Evolutionary conservation across 2,888 invertebrate species (phyloP).

Genomic region (Myopa testacea): DNA sequence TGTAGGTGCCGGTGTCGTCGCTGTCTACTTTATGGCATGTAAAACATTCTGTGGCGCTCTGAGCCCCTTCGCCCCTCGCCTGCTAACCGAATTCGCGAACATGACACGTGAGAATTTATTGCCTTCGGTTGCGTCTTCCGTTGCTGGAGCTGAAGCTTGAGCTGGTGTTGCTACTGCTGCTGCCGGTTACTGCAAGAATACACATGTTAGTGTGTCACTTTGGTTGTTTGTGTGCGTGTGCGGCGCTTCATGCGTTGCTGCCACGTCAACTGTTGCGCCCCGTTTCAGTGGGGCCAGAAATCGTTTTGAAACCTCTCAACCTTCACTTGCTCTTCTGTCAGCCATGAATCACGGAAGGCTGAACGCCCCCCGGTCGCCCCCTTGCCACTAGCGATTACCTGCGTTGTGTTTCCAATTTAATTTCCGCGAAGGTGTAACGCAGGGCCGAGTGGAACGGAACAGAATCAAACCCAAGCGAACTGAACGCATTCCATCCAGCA

Average conservation of each 20-base stretch:
- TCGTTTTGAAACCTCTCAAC: background rate
- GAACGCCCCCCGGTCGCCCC: background rate
- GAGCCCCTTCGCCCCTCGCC: background rate
- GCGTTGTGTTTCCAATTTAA: background rate
- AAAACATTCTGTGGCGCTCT: constrained; percentile 27
- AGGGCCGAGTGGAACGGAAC: background rate
- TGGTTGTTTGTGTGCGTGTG: background rate
- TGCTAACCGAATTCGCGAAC: constrained; percentile 31
- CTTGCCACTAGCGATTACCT: background rate
- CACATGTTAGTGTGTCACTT: constrained; percentile 5
- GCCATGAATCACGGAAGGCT: background rate
- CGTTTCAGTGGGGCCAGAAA: background rate
- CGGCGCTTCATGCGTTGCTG: background rate
- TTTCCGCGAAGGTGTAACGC: background rate
- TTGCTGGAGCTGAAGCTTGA: background rate
- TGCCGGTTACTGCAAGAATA: background rate
- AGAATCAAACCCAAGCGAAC: background rate
- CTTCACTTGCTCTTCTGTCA: background rate
- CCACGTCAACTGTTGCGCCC: constrained; percentile 5
- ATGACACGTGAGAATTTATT: constrained; percentile 35
- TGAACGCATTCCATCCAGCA: background rate
- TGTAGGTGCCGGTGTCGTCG: constrained; percentile 18
- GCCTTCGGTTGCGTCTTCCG: constrained; percentile 8
- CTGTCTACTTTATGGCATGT: constrained; percentile 34
- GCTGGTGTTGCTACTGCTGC: background rate